Evolutionary conservation across 2,797 vertebrate genomes (phyloP), one percentile per base, ranked within the genome.

Genomic region (Toxotes lorentzi): DNA sequence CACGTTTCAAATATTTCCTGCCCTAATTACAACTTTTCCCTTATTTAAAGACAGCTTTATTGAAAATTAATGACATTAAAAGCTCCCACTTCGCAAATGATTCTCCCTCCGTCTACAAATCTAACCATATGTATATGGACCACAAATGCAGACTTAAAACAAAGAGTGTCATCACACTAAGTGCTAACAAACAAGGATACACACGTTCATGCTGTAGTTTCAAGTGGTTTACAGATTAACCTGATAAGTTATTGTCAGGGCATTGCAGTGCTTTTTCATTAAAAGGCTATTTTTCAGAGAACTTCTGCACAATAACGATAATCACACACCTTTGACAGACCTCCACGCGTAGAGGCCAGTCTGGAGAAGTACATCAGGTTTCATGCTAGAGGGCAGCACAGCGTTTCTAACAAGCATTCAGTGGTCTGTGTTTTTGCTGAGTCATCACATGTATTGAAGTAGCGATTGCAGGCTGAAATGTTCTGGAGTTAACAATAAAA

Each of bases 381-480:
- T 61, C 61, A 76, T 47, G 85, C 85, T 83, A 84, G 91, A 87
- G 85, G 88, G 89, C 90, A 87, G 88, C 79, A 78, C 70, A 87
- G 82, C 40, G 1, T 34, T 73, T 68, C 43, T 40, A 45, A 66
- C 57, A 23, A 34, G 66, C 65, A 53, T 59, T 84, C 75, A 88
- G 81, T 88, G 85, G 88, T 87, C 51, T 82, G 68, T 48, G 60
- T 76, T 83, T 82, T 62, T 81, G 50, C 68, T 3, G 58, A 83
- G 50, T 82, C 40, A 41, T 82, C 56, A 65, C 24, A 66, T 61
- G 43, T 38, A 41, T 41, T 35, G n/a, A 74, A 69, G 60, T 32
- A 11, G 66, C 68, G 76, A 79, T 32, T 17, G 34, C 63, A 56
- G 63, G 80, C 47, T 92, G 91, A 93, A 94, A 93, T 93, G 91